These are phyloP conservation scores for Coenonympha glycerion DNA, from an alignment of 2,888 invertebrate genomes.

Conservation along the genomic window DNA sequence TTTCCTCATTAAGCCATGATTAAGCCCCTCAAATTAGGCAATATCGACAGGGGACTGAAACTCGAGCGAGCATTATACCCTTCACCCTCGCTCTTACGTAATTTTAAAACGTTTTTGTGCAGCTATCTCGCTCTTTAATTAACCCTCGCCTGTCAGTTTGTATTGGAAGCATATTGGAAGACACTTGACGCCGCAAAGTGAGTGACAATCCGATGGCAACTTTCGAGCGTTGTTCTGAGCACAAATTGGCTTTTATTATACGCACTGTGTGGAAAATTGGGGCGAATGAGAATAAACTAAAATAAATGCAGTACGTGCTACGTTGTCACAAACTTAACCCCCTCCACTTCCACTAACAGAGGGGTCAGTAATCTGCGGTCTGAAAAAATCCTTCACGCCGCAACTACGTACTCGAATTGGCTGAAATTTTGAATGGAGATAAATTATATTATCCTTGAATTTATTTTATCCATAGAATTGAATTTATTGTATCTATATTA, in stretches of 20 bases:
- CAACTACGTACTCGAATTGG: no score
- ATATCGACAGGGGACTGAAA: slow-evolving; percentile 16
- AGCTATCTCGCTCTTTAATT: slow-evolving; percentile 13
- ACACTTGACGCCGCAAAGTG: slow-evolving; percentile 53
- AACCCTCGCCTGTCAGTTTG: slow-evolving; percentile 45
- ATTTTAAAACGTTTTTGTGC: not conserved
- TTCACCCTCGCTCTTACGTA: slow-evolving; percentile 48
- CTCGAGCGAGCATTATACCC: slow-evolving; percentile 15
- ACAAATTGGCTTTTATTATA: not conserved
- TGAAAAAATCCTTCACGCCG: no score
- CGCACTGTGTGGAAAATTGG: not conserved
- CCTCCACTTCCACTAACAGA: no score
- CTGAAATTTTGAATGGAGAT: no score
- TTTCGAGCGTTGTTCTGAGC: slow-evolving; percentile 27
- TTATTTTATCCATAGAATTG: no score
- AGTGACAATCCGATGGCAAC: slow-evolving; percentile 60
- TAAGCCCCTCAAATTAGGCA: slow-evolving; percentile 16
- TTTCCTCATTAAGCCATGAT: no score
- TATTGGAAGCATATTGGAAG: slow-evolving; percentile 53
- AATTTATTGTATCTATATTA: no score
- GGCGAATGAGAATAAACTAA: no score
- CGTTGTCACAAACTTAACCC: no score
- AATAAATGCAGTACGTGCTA: no score
- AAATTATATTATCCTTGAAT: no score
- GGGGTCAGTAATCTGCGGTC: no score